Percentiles rank a stretch among this genome's conserved stretches.
These are phyloP conservation scores for Rana temporaria DNA, from an alignment of 2,113 vertebrate species.

Conservation along the genomic window DNA sequence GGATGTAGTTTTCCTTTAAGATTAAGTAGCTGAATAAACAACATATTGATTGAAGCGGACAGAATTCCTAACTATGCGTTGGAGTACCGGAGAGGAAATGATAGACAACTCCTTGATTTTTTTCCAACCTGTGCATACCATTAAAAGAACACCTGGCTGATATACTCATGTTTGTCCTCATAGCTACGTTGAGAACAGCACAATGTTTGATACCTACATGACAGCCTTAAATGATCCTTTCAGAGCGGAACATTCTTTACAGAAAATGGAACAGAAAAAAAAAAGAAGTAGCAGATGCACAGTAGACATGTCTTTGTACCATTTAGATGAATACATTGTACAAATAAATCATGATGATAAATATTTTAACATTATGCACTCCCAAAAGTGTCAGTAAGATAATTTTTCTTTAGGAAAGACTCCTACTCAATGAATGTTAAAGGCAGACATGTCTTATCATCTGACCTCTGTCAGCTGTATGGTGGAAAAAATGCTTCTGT, in stretches of 20 bases:
- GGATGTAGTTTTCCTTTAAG: not conserved
- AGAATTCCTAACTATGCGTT: not conserved
- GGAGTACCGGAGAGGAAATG: slow-evolving; percentile 11
- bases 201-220: slow-evolving; percentile 42
- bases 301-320: slow-evolving; percentile 24
- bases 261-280: slow-evolving; percentile 37
- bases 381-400: slow-evolving; percentile 4
- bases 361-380: slow-evolving; percentile 10
- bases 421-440: not conserved
- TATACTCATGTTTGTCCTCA: slow-evolving; percentile 26
- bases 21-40: not conserved
- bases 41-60: not conserved
- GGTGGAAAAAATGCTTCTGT: not conserved
- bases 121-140: slow-evolving; percentile 34
- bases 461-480: not conserved
- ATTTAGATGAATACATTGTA: slow-evolving; percentile 1
- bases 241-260: slow-evolving; percentile 27
- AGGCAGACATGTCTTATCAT: slow-evolving; percentile 9
- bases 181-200: slow-evolving; percentile 14
- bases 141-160: slow-evolving; percentile 43
- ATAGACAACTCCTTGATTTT: slow-evolving; percentile 13
- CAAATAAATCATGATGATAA: slow-evolving; percentile 17
- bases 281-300: slow-evolving; percentile 36
- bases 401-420: not conserved
- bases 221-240: slow-evolving; percentile 52